A percentile compares a stretch with the other conserved stretches of the same genome.
These are phyloP conservation scores for Malthinus flaveolus DNA, from an alignment of 2,888 invertebrate species.

Conservation along the genomic window DNA sequence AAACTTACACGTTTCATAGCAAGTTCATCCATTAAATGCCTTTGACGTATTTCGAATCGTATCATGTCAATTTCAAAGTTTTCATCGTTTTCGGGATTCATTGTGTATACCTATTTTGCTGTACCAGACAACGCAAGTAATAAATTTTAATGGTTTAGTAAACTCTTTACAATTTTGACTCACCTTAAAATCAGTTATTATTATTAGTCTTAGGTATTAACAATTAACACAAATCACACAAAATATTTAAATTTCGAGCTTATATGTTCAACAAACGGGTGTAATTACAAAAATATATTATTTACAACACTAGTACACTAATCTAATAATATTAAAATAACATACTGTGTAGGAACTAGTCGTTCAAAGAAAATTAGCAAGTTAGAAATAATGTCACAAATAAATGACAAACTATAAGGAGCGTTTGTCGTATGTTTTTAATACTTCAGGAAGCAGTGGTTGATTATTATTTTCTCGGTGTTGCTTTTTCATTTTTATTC, in stretches of 20 bases:
- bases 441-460: constrained; percentile 42
- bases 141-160: constrained; percentile 1
- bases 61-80: constrained; percentile 21
- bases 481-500: constrained; percentile 38
- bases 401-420: not conserved
- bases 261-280: too few species aligned
- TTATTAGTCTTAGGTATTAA: too few species aligned
- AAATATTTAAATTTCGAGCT: too few species aligned
- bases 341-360: not conserved
- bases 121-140: not conserved
- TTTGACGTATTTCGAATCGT: constrained; percentile 36
- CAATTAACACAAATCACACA: too few species aligned
- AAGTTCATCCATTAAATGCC: constrained; percentile 42
- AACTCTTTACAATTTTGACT: not conserved
- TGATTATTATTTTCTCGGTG: constrained; percentile 37
- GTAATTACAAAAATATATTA: too few species aligned
- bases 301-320: not conserved
- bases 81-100: constrained; percentile 2
- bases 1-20: constrained; percentile 42
- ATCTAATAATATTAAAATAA: not conserved
- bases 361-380: not conserved
- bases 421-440: constrained; percentile 43
- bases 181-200: too few species aligned
- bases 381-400: too few species aligned
- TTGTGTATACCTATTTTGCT: constrained; percentile 3